Evolutionary conservation across 2,888 invertebrate species (phyloP).

Genomic region (Drosophila picticornis): DNA sequence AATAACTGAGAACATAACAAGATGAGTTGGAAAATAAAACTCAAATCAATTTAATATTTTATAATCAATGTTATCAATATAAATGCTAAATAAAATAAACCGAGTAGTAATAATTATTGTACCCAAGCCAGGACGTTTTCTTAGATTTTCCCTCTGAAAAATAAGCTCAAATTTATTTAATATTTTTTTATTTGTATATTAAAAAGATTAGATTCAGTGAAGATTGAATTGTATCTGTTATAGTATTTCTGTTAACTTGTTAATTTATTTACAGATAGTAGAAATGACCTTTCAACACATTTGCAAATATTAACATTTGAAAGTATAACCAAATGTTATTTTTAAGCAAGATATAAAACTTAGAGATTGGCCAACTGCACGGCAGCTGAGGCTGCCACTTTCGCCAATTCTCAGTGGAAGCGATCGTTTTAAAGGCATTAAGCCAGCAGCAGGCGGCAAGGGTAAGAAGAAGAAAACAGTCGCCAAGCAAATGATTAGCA

Average conservation of each 20-base stretch:
- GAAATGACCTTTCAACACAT: too few species aligned
- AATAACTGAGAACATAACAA: too few species aligned
- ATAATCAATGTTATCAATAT: neutral
- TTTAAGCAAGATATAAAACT: neutral
- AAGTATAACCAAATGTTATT: neutral
- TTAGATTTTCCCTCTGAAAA: neutral
- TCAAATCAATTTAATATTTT: neutral
- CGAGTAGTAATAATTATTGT: neutral
- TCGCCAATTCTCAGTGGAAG: conserved; percentile 25
- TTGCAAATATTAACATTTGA: neutral
- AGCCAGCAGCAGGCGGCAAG: conserved; percentile 19
- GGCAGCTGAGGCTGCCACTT: conserved; percentile 21
- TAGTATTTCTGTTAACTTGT: neutral
- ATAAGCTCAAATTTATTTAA: neutral
- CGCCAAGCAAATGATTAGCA: conserved; percentile 73
- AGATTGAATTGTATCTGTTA: too few species aligned
- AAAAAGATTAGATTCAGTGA: neutral
- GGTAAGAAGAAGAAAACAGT: conserved; percentile 4
- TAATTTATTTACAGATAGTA: neutral
- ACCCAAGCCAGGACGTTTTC: neutral
- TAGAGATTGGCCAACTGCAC: neutral
- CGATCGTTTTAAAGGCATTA: conserved; percentile 13
- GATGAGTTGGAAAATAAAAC: neutral
- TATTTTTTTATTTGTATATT: neutral
- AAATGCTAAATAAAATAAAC: neutral